Evolutionary conservation across 2,797 vertebrate genomes (phyloP).

Genomic region (Erethizon dorsatum): DNA sequence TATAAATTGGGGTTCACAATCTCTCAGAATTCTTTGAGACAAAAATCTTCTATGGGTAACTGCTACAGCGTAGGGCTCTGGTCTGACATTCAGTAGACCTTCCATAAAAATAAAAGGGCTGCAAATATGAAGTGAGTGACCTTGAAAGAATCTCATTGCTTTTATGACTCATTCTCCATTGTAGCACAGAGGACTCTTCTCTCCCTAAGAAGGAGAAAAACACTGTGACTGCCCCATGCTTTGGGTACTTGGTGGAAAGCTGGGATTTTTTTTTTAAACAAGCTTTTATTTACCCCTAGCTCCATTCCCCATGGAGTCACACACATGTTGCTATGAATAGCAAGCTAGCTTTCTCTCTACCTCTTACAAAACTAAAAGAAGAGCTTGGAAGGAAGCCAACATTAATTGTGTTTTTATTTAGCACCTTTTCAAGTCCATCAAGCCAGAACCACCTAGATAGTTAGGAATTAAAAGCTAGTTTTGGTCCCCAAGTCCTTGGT

Average conservation of each 20-base stretch:
- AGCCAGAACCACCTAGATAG: conserved; percentile 48
- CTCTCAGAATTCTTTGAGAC: not conserved
- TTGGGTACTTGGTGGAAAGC: conserved; percentile 49
- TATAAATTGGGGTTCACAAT: conserved; percentile 26
- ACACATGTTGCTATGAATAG: conserved; percentile 77
- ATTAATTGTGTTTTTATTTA: conserved; percentile 79
- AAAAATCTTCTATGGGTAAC: conserved; percentile 42
- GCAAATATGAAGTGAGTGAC: conserved; percentile 41
- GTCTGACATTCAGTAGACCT: not conserved
- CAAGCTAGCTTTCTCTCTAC: conserved; percentile 20
- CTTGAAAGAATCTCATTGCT: conserved; percentile 58
- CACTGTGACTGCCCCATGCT: not conserved
- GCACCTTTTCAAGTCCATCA: conserved; percentile 66
- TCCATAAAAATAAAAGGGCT: conserved; percentile 15
- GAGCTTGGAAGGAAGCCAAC: conserved; percentile 72
- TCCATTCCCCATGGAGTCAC: conserved; percentile 31
- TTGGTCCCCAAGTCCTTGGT: conserved; percentile 21
- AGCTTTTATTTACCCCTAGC: conserved; percentile 57
- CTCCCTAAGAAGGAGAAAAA: conserved; percentile 31
- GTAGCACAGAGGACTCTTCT: conserved; percentile 15
- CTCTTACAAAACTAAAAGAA: conserved; percentile 44
- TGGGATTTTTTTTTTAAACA: conserved; percentile 33
- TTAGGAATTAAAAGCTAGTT: conserved; percentile 65
- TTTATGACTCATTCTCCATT: conserved; percentile 37
- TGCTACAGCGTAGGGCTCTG: not conserved